These are phyloP conservation scores for Sander lucioperca DNA, from an alignment of 2,113 vertebrate species.

Conservation along the genomic window DNA sequence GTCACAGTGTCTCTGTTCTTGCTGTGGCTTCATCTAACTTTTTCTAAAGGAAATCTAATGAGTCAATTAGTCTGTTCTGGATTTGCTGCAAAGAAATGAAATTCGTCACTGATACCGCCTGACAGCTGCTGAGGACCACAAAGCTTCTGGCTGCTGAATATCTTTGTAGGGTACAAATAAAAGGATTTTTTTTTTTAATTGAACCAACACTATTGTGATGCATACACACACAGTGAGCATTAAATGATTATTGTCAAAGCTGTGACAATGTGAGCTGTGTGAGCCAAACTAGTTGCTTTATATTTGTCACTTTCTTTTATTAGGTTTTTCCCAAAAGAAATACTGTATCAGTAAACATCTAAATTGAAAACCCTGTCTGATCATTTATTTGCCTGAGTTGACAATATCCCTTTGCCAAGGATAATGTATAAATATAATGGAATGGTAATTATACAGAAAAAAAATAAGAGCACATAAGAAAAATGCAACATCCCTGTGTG, in stretches of 20 bases:
- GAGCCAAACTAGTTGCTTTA: too few species aligned
- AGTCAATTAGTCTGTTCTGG: slow-evolving; percentile 39
- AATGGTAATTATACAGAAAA: background rate
- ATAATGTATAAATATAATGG: background rate
- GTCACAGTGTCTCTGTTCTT: slow-evolving; percentile 51
- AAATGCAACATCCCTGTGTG: background rate
- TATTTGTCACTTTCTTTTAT: too few species aligned
- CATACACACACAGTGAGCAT: background rate
- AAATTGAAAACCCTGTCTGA: too few species aligned
- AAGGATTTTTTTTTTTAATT: slow-evolving; percentile 11
- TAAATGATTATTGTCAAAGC: slow-evolving; percentile 5
- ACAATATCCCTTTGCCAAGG: background rate
- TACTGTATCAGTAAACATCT: too few species aligned
- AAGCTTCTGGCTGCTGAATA: slow-evolving; percentile 8
- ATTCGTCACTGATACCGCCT: slow-evolving; percentile 14
- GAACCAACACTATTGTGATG: background rate
- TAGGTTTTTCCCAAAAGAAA: too few species aligned
- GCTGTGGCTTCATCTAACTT: slow-evolving; percentile 56
- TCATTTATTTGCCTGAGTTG: too few species aligned
- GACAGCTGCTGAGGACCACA: slow-evolving; percentile 48
- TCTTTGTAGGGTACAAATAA: slow-evolving; percentile 16
- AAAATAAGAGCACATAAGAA: background rate
- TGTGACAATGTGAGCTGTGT: background rate
- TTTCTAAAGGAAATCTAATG: slow-evolving; percentile 37
- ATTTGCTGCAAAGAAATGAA: slow-evolving; percentile 34